A percentile compares a stretch with the other conserved stretches of the same genome.
Evolutionary conservation across 2,888 invertebrate species (phyloP).

Genomic region (Diabrotica balteata): DNA sequence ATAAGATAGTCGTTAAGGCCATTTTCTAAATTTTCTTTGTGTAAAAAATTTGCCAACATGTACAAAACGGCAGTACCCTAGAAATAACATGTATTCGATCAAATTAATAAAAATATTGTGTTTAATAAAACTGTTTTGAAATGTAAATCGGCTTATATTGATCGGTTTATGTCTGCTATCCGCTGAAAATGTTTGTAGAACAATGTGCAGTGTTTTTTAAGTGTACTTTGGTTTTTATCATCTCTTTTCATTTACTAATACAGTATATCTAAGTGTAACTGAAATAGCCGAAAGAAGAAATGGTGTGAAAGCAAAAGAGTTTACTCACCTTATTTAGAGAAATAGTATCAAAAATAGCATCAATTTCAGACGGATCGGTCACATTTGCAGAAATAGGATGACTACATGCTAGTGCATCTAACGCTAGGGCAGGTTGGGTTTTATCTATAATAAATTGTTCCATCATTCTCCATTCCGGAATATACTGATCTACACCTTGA

Average conservation of each 20-base stretch:
- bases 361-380: constrained; percentile 73
- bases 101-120: too few species aligned
- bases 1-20: constrained; percentile 75
- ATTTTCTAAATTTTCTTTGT: constrained; percentile 68
- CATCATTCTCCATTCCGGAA: constrained; percentile 73
- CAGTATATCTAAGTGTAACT: too few species aligned
- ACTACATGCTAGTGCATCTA: constrained; percentile 74
- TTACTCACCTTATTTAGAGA: constrained; percentile 72
- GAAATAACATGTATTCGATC: constrained; percentile 32
- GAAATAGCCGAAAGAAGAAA: too few species aligned
- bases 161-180: too few species aligned
- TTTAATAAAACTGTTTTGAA: too few species aligned
- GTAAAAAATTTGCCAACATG: constrained; percentile 75
- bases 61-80: constrained; percentile 75
- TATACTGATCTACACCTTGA: constrained; percentile 69
- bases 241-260: too few species aligned
- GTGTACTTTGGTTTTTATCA: too few species aligned
- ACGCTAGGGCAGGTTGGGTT: constrained; percentile 71
- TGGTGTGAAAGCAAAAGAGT: not conserved
- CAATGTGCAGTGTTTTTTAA: too few species aligned
- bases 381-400: constrained; percentile 75
- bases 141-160: too few species aligned
- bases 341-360: constrained; percentile 77
- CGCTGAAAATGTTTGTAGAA: too few species aligned
- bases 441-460: constrained; percentile 74